Evolutionary conservation across 2,888 invertebrate species (phyloP), one percentile per base, ranked within the genome.

Genomic region (Physocephala rufipes): DNA sequence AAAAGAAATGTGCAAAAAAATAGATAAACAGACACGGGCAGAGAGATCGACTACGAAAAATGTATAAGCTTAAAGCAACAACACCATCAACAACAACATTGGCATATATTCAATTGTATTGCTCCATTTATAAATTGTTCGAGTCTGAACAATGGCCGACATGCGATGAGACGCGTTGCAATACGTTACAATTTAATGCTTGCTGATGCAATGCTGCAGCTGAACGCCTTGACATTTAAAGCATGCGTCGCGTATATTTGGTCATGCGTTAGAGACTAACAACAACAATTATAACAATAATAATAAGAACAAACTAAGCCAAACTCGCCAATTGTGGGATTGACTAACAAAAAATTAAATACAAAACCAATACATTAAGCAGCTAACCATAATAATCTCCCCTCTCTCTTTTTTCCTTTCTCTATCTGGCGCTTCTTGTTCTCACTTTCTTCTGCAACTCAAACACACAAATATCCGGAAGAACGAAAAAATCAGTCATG

Each of bases 41-140:
- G n/a, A n/a, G n/a, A n/a, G n/a, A n/a, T n/a, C n/a, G n/a, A n/a
- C n/a, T n/a, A n/a, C n/a, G n/a, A n/a, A 62, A 15, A 21, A 43
- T 28, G 49, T 3, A 26, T 21, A 49, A 21, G 2, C n/a, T 16
- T 30, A 51, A 2, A 63, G 21, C 45, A 45, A 62, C 21, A 65
- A 51, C 16, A 30, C 30, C n/a, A n/a, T n/a, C 65, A 51, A 66
- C 49, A 49, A 26, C 64, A 47, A 30, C 51, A 53, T 28, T 16
- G 47, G 30, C 36, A 16, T 15, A 21, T 26, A 68, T 62, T 36
- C 59, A 61, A 62, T 62, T 51, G 68, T 21, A 21, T 43, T 62
- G 68, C 68, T 68, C 68, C 68, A 68, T 68, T 68, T 68, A 68
- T 68, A 68, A 68, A 68, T 68, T 68, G 51, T 45, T 68, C n/a